Evolutionary conservation across 1,140 invertebrate genomes (phyloP).

Genomic region (Drosophila truncata): DNA sequence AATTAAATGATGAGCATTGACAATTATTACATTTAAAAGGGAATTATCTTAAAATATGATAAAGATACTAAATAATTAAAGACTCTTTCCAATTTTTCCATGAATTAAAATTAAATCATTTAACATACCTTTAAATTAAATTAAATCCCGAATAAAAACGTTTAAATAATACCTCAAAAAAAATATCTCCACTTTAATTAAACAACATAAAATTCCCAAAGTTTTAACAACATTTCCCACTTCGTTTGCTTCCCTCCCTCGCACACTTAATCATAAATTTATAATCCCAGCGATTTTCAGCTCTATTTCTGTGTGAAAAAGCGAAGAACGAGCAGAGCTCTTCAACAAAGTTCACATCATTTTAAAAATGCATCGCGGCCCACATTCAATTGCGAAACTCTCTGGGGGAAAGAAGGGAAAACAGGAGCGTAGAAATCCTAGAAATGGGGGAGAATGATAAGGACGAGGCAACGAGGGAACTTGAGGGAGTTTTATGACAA

Average conservation of each 20-base stretch:
- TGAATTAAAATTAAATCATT: too few species aligned
- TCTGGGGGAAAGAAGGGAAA: background rate
- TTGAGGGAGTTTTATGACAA: constrained; percentile 46
- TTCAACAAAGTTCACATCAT: constrained; percentile 45
- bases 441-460: constrained; percentile 5
- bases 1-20: background rate
- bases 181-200: background rate
- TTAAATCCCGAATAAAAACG: background rate
- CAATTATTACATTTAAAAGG: background rate
- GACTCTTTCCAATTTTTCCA: too few species aligned
- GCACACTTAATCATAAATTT: constrained; percentile 29
- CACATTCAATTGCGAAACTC: constrained; percentile 43
- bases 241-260: background rate
- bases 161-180: background rate
- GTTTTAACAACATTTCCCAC: constrained; percentile 6
- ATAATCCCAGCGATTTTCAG: constrained; percentile 36
- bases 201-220: constrained; percentile 1
- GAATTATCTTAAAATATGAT: too few species aligned
- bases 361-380: constrained; percentile 49
- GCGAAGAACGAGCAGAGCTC: constrained; percentile 4
- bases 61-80: too few species aligned
- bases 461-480: background rate
- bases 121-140: background rate
- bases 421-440: background rate
- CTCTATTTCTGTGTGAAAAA: constrained; percentile 42